These are phyloP conservation scores for Cecidostiba fungosa DNA, from an alignment of 2,888 invertebrate species.

Conservation along the genomic window DNA sequence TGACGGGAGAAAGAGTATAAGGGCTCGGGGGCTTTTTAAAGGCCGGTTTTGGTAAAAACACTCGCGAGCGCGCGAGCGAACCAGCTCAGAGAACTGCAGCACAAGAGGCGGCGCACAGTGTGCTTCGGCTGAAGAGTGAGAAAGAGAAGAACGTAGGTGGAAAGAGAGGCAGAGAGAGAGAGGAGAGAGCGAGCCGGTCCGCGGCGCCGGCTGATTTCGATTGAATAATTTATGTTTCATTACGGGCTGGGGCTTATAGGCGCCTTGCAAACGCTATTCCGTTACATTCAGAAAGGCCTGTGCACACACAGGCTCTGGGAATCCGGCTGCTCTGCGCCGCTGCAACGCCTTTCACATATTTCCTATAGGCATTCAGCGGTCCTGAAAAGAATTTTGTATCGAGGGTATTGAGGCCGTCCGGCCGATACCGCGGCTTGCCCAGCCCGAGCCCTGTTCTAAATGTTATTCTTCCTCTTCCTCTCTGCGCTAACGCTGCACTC, in stretches of 20 bases:
- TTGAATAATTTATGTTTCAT: slow-evolving; percentile 81
- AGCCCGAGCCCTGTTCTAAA: slow-evolving; percentile 43
- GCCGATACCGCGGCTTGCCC: slow-evolving; percentile 65
- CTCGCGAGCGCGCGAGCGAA: slow-evolving; percentile 63
- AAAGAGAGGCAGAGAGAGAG: slow-evolving; percentile 58
- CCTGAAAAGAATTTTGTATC: slow-evolving; percentile 79
- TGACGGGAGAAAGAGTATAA: slow-evolving; percentile 60
- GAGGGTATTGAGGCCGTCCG: slow-evolving; percentile 75
- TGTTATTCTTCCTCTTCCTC: slow-evolving; percentile 49
- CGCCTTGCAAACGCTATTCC: slow-evolving; percentile 79
- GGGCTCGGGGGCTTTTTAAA: slow-evolving; percentile 70
- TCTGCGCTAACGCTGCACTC: slow-evolving; percentile 7
- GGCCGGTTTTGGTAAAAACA: slow-evolving; percentile 74
- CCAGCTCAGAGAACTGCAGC: slow-evolving; percentile 40
- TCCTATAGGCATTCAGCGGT: slow-evolving; percentile 77
- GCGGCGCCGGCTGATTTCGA: slow-evolving; percentile 79
- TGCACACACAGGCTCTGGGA: slow-evolving; percentile 72
- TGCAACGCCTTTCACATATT: slow-evolving; percentile 77
- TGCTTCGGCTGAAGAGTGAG: slow-evolving; percentile 44
- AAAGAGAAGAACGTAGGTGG: slow-evolving; percentile 45
- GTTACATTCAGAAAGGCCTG: slow-evolving; percentile 78
- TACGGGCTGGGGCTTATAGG: slow-evolving; percentile 79
- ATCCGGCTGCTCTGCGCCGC: slow-evolving; percentile 67
- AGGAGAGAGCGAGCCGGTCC: slow-evolving; percentile 57
- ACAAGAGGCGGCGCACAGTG: slow-evolving; percentile 6